phyloP scores from a whole-genome alignment of 2,797 vertebrate genomes.

The Champsocephalus esox region DNA sequence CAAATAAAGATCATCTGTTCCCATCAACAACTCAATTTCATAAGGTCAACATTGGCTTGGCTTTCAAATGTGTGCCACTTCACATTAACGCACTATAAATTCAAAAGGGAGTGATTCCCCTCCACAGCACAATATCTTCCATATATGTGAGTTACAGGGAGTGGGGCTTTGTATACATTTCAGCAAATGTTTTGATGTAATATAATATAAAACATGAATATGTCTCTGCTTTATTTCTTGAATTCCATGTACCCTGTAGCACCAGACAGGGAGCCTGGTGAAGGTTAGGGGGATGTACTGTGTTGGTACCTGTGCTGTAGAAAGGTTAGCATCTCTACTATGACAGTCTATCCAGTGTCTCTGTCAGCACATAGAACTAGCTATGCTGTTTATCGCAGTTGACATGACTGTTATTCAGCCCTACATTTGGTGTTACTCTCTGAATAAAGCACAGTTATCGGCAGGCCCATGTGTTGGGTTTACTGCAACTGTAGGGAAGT shows the following conservation, averaged over 20 bases:
- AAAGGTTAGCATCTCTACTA: not conserved
- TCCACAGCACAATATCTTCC: not conserved
- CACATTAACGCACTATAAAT: conserved; percentile 42
- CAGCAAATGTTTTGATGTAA: conserved; percentile 23
- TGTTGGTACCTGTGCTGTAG: not conserved
- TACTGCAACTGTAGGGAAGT: conserved; percentile 2
- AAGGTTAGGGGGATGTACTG: not conserved
- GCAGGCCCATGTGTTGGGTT: conserved; percentile 5
- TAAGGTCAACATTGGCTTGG: conserved; percentile 63
- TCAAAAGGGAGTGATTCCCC: conserved; percentile 36
- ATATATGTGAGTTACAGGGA: not conserved
- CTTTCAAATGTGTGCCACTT: conserved; percentile 39
- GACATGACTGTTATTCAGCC: conserved; percentile 8
- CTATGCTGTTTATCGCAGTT: not conserved
- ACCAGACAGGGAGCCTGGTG: not conserved
- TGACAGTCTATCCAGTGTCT: not conserved
- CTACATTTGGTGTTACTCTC: conserved; percentile 9
- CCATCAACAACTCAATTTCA: conserved; percentile 53
- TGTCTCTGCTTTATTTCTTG: not conserved
- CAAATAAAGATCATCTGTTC: conserved; percentile 67
- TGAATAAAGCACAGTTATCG: conserved; percentile 4
- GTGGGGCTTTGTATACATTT: conserved; percentile 1
- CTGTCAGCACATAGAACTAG: not conserved
- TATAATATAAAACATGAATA: conserved; percentile 13
- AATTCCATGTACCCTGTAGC: not conserved